Conservation (phyloP, 1,140 invertebrate species). For the Lerema accius region DNA sequence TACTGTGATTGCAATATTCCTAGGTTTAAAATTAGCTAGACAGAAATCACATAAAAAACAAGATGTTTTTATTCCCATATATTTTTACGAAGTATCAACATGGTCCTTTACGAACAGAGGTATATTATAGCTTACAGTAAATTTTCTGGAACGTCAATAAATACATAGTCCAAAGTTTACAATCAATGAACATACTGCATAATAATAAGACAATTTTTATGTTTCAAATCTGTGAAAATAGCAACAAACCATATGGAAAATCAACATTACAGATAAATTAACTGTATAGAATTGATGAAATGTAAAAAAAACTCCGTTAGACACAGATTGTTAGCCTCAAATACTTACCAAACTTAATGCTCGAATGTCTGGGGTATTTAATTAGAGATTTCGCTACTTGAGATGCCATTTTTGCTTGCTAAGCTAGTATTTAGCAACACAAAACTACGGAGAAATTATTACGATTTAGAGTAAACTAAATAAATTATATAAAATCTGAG, state of each 20-base stretch:
- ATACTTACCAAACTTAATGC: conserved; percentile 67
- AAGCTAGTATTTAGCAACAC: conserved; percentile 31
- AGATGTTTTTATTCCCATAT: no score
- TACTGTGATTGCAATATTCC: no score
- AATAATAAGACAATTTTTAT: no score
- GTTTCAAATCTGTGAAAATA: no score
- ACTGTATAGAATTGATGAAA: conserved; percentile 31
- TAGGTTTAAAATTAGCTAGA: no score
- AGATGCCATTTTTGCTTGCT: conserved; percentile 60
- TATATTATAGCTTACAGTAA: no score
- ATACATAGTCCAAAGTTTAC: conserved; percentile 54
- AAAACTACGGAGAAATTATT: conserved; percentile 23
- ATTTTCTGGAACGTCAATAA: conserved; percentile 38
- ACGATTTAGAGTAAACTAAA: conserved; percentile 30
- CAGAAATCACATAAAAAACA: no score
- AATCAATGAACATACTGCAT: background rate
- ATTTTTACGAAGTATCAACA: no score
- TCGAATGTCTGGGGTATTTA: conserved; percentile 52
- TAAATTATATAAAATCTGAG: conserved; percentile 37
- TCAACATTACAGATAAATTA: conserved; percentile 14
- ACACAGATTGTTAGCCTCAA: no score
- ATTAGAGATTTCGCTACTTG: conserved; percentile 69
- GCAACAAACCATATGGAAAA: background rate
- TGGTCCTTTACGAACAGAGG: no score
- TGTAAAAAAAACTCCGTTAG: no score